Percentiles rank a stretch among this genome's conserved stretches.
These are phyloP conservation scores for Sitodiplosis mosellana DNA, from an alignment of 1,140 invertebrate species.

Conservation along the genomic window DNA sequence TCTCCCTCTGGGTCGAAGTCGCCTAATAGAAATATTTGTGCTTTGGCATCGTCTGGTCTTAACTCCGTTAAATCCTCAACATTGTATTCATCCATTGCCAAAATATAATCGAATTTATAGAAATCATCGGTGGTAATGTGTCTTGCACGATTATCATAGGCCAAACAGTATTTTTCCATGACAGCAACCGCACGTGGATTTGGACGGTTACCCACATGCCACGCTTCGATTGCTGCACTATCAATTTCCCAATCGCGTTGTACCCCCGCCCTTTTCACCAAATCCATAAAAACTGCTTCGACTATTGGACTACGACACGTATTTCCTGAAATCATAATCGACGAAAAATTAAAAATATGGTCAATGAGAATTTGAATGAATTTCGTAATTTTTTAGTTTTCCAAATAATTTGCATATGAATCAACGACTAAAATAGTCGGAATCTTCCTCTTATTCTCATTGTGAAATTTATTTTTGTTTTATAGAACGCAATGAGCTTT, in stretches of 20 bases:
- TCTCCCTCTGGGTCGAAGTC: constrained; percentile 63
- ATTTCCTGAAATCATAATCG: constrained; percentile 55
- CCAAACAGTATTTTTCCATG: constrained; percentile 39
- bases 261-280: constrained; percentile 38
- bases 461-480: too few relatives aligned
- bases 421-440: too few relatives aligned
- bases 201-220: constrained; percentile 63
- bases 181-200: constrained; percentile 50
- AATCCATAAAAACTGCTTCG: constrained; percentile 65
- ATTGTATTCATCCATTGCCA: constrained; percentile 77
- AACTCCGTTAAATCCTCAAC: constrained; percentile 41
- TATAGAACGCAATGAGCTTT: too few relatives aligned
- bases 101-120: constrained; percentile 59
- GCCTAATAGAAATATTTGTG: constrained; percentile 57
- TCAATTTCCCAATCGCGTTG: constrained; percentile 61
- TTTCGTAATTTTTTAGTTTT: too few relatives aligned
- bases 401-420: too few relatives aligned
- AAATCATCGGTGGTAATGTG: constrained; percentile 53
- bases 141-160: constrained; percentile 44
- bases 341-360: too few relatives aligned
- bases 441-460: too few relatives aligned
- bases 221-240: constrained; percentile 66
- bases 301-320: constrained; percentile 91
- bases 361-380: too few relatives aligned
- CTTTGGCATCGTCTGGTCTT: constrained; percentile 35